phyloP scores from a whole-genome alignment of 2,888 invertebrate genomes.

The Taphrorychus bicolor region DNA sequence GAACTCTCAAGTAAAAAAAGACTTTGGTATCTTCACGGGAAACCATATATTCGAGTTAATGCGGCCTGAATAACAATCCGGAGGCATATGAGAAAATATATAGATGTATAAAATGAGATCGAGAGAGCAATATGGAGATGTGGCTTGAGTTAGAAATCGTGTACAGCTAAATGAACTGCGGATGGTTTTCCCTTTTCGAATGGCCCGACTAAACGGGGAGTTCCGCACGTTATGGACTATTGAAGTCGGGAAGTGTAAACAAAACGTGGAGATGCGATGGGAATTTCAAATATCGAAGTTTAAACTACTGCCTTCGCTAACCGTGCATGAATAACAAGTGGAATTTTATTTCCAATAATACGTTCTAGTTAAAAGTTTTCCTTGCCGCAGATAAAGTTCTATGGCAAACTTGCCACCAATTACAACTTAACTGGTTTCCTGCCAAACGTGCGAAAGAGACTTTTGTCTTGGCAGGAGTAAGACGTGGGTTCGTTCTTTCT shows the following conservation, averaged over 20 bases:
- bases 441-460: not conserved
- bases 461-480: conserved; percentile 12
- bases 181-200: conserved; percentile 16
- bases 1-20: conserved; percentile 35
- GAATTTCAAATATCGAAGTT: conserved; percentile 4
- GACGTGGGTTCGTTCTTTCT: conserved; percentile 18
- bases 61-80: conserved; percentile 36
- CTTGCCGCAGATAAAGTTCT: not conserved
- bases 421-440: not conserved
- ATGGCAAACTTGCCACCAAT: not conserved
- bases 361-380: not conserved
- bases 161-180: conserved; percentile 26
- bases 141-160: conserved; percentile 27
- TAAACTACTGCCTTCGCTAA: not conserved
- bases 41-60: conserved; percentile 33
- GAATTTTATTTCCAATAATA: conserved; percentile 1
- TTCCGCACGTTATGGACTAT: conserved; percentile 15
- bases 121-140: conserved; percentile 23
- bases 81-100: conserved; percentile 28
- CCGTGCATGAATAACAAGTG: not conserved
- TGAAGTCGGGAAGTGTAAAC: conserved; percentile 13
- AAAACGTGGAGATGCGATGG: conserved; percentile 6
- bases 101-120: conserved; percentile 30
- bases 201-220: conserved; percentile 4
- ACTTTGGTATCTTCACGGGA: conserved; percentile 28